phyloP scores from a whole-genome alignment of 1,140 invertebrate genomes.

The Sarcophaga bullata region DNA sequence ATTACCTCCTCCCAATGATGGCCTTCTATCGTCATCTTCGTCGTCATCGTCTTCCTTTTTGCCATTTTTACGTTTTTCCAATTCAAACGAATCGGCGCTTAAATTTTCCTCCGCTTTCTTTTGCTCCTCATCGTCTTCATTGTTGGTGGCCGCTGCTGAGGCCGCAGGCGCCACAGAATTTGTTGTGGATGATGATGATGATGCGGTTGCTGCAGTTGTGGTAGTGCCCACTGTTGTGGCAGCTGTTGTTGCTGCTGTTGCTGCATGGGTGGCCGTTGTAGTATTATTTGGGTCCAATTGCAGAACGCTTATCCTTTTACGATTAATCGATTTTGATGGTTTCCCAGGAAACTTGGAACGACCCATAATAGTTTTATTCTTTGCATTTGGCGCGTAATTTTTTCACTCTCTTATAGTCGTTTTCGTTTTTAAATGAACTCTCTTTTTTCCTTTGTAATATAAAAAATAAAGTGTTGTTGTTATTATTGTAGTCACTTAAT shows the following conservation, averaged over 20 bases:
- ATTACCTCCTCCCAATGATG: not conserved
- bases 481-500: not conserved
- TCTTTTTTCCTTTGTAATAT: not conserved
- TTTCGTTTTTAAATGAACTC: not conserved
- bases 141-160: constrained; percentile 4
- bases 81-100: constrained; percentile 18
- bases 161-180: not conserved
- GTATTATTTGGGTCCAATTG: constrained; percentile 67
- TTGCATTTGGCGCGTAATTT: constrained; percentile 44
- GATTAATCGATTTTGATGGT: constrained; percentile 84
- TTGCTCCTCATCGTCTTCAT: constrained; percentile 26
- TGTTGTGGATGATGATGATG: not conserved
- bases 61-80: constrained; percentile 58
- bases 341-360: constrained; percentile 82
- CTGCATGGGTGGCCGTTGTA: constrained; percentile 23
- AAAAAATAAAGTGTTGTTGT: not conserved
- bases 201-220: not conserved
- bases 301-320: constrained; percentile 82
- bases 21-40: constrained; percentile 45
- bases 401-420: not conserved
- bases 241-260: constrained; percentile 51
- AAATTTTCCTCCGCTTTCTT: constrained; percentile 27
- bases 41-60: constrained; percentile 59
- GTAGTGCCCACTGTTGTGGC: not conserved
- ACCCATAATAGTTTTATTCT: constrained; percentile 57